Evolutionary conservation across 37 sponge, comb jelly and placozoan species (phyloP), one percentile per base, ranked within the genome.

Genomic region (Ephydatia muelleri): DNA sequence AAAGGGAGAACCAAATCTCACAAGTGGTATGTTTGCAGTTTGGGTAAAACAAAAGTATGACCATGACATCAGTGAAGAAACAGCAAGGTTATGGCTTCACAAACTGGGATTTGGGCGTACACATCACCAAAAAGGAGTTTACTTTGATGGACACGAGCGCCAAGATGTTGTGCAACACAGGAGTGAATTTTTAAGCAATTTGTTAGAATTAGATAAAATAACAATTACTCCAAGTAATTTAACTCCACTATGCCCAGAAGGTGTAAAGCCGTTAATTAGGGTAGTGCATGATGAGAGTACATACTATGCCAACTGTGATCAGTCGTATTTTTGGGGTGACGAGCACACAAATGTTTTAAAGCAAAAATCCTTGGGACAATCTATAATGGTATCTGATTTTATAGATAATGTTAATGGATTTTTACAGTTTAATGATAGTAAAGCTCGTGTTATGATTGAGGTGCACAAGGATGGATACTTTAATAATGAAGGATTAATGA

Each of bases 331-430:
- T 43, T 91, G 91, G 87, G 36, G 65, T 32, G 72, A 82, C 25
- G 72, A 75, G 5, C 14, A 23, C 19, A 68, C 29, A 13, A 38
- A 83, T 26, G 73, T 38, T 33, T 34, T 91, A 16, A 80, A 68
- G 67, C 87, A 75, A 43, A 91, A 86, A 48, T 81, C 82, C 29
- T 65, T 73, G 27, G 85, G 86, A 11, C 49, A 40, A 26, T 65
- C 81, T 23, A 37, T 85, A n/a, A 91, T 86, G 91, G 87, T 91
- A 3, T 85, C 83, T 25, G 91, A 91, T 37, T 91, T 91, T 37
- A 68, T 91, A 6, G 91, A 91, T 37, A 87, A 91, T 65, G 36
- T 36, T 30, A 35, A 38, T 82, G 87, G 87, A n/a, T 91, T 70
- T 39, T 70, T 91, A 19, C 40, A 73, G 22, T 22, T 66, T 30